Percentiles rank a stretch among this genome's conserved stretches.
Evolutionary conservation across 2,888 invertebrate genomes (phyloP).

Genomic region (Athripsodes cinereus): DNA sequence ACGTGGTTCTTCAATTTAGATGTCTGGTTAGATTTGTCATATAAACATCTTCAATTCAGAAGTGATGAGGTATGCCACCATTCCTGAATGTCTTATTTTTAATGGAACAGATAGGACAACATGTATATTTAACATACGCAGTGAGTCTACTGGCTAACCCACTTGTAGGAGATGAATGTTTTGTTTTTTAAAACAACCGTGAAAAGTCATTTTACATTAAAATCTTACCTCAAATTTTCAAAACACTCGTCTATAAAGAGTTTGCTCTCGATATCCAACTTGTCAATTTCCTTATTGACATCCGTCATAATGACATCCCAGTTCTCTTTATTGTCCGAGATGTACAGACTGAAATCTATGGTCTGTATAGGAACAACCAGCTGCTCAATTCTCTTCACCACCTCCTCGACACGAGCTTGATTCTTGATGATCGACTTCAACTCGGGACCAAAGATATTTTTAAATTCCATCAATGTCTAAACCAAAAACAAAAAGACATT

Average conservation of each 20-base stretch:
- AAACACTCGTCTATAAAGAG: slow-evolving; percentile 84
- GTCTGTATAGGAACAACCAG: slow-evolving; percentile 69
- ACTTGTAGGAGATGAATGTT: no score
- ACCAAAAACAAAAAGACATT: slow-evolving; percentile 6
- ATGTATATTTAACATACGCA: no score
- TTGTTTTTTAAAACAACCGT: no score
- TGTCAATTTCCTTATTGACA: slow-evolving; percentile 68
- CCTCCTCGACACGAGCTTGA: slow-evolving; percentile 79
- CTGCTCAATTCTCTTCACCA: slow-evolving; percentile 72
- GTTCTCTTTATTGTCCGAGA: slow-evolving; percentile 69
- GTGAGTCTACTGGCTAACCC: no score
- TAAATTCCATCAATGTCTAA: slow-evolving; percentile 77
- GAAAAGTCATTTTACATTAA: no score
- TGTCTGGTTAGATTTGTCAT: no score
- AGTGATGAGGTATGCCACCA: no score
- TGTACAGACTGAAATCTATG: slow-evolving; percentile 80
- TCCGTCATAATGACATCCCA: slow-evolving; percentile 79
- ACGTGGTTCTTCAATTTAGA: no score
- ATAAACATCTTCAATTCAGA: no score
- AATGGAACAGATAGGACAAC: no score
- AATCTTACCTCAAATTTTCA: slow-evolving; percentile 58
- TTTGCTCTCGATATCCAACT: slow-evolving; percentile 75
- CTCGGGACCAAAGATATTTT: slow-evolving; percentile 83
- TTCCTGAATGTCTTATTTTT: no score
- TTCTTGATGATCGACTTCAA: slow-evolving; percentile 82